Percentiles rank a stretch among this genome's conserved stretches.
Conservation (phyloP, 2,113 vertebrate genomes). For the Benitochromis conjunctus region DNA sequence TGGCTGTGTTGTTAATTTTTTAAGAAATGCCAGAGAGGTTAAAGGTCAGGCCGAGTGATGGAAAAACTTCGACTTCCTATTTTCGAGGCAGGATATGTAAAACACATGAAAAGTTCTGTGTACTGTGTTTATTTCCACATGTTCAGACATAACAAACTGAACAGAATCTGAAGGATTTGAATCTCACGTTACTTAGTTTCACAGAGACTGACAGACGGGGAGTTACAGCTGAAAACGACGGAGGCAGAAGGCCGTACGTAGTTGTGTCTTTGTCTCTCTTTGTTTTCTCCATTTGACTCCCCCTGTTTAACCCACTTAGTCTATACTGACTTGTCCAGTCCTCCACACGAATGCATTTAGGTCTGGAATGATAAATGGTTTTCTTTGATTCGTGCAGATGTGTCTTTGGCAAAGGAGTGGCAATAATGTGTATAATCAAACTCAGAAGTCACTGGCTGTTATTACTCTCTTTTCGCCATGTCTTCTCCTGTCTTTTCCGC, state of each 20-base stretch:
- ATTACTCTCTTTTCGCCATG: neutral
- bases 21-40: slow-evolving; percentile 47
- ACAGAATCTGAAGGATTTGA: neutral
- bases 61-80: slow-evolving; percentile 59
- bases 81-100: neutral
- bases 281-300: neutral
- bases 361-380: slow-evolving; percentile 34
- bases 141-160: neutral
- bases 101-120: neutral
- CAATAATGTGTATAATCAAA: slow-evolving; percentile 30
- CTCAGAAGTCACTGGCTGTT: neutral
- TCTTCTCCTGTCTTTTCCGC: neutral
- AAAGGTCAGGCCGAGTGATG: slow-evolving; percentile 55
- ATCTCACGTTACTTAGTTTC: neutral
- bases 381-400: slow-evolving; percentile 36
- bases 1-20: slow-evolving; percentile 49
- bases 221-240: neutral
- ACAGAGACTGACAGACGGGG: neutral
- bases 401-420: slow-evolving; percentile 10
- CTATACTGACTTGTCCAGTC: neutral
- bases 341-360: neutral
- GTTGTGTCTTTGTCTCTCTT: neutral
- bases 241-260: neutral
- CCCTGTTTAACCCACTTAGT: neutral
- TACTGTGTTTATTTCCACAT: neutral